Evolutionary conservation across 2,113 vertebrate species (phyloP).

Genomic region (Cynopterus brachyotis): DNA sequence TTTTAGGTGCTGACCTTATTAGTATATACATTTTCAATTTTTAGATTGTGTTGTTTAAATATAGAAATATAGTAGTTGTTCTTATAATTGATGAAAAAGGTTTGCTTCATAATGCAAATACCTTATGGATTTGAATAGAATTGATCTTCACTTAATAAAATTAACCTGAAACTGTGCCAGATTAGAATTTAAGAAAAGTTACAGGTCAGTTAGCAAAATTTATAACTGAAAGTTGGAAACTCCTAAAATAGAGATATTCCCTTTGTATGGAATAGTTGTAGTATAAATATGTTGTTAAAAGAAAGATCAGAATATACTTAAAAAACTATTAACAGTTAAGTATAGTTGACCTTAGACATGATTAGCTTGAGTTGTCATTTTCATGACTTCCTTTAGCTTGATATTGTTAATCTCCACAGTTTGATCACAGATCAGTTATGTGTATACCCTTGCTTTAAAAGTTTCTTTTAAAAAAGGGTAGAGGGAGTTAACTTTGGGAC

Average conservation of each 20-base stretch:
- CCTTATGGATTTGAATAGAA: slow-evolving; percentile 30
- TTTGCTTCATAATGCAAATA: slow-evolving; percentile 2
- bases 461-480: neutral
- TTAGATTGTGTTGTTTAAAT: slow-evolving; percentile 39
- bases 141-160: neutral
- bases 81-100: slow-evolving; percentile 5
- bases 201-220: neutral
- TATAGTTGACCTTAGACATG: neutral
- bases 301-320: neutral
- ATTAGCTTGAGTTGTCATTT: neutral
- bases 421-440: neutral
- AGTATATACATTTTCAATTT: neutral
- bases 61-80: neutral
- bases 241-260: neutral
- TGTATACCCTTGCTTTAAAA: neutral
- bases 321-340: neutral
- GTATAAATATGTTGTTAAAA: neutral
- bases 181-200: slow-evolving; percentile 43
- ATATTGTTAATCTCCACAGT: neutral
- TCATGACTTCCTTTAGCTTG: neutral
- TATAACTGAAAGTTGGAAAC: neutral
- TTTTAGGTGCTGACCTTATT: slow-evolving; percentile 24
- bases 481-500: neutral
- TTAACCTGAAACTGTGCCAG: neutral
- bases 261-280: neutral